A percentile compares a stretch with the other conserved stretches of the same genome.
phyloP scores from a whole-genome alignment of 2,797 vertebrate genomes.

The Gymnocypris eckloni region DNA sequence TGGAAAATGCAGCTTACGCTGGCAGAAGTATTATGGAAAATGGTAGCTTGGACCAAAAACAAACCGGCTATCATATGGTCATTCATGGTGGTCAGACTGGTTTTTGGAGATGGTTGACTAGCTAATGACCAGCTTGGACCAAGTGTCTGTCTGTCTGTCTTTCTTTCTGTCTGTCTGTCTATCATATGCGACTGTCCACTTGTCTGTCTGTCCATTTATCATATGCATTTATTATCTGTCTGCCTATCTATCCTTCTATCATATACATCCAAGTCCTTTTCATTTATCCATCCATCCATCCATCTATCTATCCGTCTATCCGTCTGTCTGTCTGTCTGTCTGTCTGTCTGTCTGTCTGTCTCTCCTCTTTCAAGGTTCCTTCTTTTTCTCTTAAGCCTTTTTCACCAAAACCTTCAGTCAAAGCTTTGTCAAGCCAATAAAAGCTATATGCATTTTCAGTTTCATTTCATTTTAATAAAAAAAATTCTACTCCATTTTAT shows the following conservation, averaged over 20 bases:
- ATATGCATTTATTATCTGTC: background rate
- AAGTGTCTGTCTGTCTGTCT: background rate
- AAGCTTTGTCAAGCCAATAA: background rate
- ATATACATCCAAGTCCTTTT: too few relatives aligned
- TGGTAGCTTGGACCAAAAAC: background rate
- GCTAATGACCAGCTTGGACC: background rate
- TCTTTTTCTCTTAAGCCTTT: background rate
- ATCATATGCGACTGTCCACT: too few relatives aligned
- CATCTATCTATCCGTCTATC: rapidly evolving
- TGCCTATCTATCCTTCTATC: background rate
- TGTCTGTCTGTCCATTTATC: too few relatives aligned
- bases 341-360: background rate
- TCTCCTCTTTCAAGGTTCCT: background rate
- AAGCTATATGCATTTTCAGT: background rate
- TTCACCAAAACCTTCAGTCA: background rate
- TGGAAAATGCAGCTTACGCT: slow-evolving; percentile 50
- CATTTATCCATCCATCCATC: background rate
- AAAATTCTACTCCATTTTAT: background rate
- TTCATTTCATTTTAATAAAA: background rate
- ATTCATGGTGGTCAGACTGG: background rate
- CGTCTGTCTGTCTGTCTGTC: background rate
- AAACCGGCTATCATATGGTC: background rate
- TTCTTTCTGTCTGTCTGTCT: background rate
- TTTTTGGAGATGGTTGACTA: background rate
- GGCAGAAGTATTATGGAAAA: background rate